Percentiles rank a stretch among this genome's conserved stretches.
Evolutionary conservation across 2,888 invertebrate species (phyloP).

Genomic region (Scaptomyza flava): DNA sequence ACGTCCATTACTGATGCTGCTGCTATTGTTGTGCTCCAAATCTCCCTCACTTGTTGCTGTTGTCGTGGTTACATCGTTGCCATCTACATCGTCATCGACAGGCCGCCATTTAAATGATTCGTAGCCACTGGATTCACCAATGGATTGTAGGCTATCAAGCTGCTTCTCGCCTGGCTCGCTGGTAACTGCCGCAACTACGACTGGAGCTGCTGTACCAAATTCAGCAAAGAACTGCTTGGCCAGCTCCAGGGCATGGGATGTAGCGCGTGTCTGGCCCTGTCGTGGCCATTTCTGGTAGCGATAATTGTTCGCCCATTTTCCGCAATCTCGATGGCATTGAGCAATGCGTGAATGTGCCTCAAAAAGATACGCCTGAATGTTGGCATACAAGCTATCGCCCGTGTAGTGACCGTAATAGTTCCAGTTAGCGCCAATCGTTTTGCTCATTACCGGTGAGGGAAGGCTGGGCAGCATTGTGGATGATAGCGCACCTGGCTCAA

Average conservation of each 20-base stretch:
- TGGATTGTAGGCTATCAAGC: slow-evolving; percentile 88
- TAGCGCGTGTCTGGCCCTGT: slow-evolving; percentile 58
- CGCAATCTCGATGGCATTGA: slow-evolving; percentile 90
- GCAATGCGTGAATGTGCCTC: slow-evolving; percentile 92
- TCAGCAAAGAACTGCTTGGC: slow-evolving; percentile 83
- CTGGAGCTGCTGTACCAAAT: slow-evolving; percentile 58
- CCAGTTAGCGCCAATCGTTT: slow-evolving; percentile 85
- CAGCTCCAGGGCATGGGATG: slow-evolving; percentile 80
- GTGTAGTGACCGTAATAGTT: slow-evolving; percentile 85
- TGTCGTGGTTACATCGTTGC: slow-evolving; percentile 51
- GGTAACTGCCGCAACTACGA: slow-evolving; percentile 14
- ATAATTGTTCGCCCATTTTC: slow-evolving; percentile 92
- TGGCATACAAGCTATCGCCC: slow-evolving; percentile 90
- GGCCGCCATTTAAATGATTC: slow-evolving; percentile 88
- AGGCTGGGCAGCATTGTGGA: slow-evolving; percentile 64
- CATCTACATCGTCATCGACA: slow-evolving; percentile 85
- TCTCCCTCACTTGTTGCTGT: slow-evolving; percentile 69
- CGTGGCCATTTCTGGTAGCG: slow-evolving; percentile 86
- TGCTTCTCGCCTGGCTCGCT: slow-evolving; percentile 80
- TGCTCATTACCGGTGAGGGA: slow-evolving; percentile 82
- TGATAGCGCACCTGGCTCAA: slow-evolving; percentile 23
- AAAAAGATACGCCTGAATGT: slow-evolving; percentile 93
- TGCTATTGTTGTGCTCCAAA: slow-evolving; percentile 61
- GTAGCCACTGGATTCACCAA: slow-evolving; percentile 91
- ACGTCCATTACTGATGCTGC: slow-evolving; percentile 40